Percentiles rank a stretch among this genome's conserved stretches.
Conservation (phyloP, 2,113 vertebrate genomes). For the Nannospalax galili region DNA sequence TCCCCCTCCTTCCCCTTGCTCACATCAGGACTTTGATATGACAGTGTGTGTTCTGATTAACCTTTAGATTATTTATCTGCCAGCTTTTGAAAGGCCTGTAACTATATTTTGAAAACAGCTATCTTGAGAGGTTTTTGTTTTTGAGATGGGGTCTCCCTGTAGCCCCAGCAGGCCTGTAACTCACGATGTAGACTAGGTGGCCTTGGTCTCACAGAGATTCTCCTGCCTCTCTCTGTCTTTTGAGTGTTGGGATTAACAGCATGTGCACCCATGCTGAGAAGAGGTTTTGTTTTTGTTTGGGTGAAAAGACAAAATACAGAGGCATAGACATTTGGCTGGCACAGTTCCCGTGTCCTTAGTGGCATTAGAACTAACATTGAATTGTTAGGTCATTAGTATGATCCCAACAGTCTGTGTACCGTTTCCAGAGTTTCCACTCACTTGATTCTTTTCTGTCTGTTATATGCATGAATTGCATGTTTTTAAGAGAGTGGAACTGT, state of each 20-base stretch:
- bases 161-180: too few relatives aligned
- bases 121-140: background rate
- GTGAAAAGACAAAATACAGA: background rate
- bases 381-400: background rate
- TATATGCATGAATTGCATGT: background rate
- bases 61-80: background rate
- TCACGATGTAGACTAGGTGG: too few relatives aligned
- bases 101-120: constrained; percentile 12
- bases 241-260: too few relatives aligned
- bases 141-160: too few relatives aligned
- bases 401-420: background rate
- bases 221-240: too few relatives aligned
- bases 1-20: background rate
- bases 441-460: background rate
- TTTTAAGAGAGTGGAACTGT: background rate
- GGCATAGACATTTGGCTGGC: background rate
- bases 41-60: background rate
- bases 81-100: background rate
- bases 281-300: constrained; percentile 19
- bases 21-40: background rate
- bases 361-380: background rate
- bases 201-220: too few relatives aligned
- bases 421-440: background rate
- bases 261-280: too few relatives aligned
- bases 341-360: background rate